A percentile compares a stretch with the other conserved stretches of the same genome.
These are phyloP conservation scores for Machaerirhynchus nigripectus DNA, from an alignment of 2,113 vertebrate species.

Conservation along the genomic window DNA sequence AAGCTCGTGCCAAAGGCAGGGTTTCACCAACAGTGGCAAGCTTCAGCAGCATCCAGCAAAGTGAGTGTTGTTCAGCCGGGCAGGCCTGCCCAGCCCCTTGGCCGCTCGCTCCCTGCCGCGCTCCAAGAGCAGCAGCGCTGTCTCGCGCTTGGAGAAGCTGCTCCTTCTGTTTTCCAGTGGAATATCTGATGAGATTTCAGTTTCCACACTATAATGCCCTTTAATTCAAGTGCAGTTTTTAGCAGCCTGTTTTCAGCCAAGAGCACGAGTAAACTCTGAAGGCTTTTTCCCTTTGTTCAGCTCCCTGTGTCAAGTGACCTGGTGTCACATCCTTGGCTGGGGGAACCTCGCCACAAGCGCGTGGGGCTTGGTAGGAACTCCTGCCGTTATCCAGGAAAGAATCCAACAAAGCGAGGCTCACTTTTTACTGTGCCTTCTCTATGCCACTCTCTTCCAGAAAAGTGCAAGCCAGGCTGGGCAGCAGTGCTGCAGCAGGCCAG, in stretches of 20 bases:
- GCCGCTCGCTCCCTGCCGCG: neutral
- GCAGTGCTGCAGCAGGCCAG: neutral
- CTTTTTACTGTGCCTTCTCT: neutral
- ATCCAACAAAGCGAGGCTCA: neutral
- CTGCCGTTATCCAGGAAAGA: neutral
- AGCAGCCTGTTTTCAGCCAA: constrained; percentile 37
- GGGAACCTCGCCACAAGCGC: neutral
- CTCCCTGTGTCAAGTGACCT: neutral
- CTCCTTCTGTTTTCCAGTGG: constrained; percentile 6
- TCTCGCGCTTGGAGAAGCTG: neutral
- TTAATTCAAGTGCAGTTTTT: neutral
- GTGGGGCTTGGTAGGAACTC: neutral
- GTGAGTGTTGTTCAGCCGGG: neutral
- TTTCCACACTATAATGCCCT: neutral
- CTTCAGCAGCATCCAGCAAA: neutral
- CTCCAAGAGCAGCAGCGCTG: neutral
- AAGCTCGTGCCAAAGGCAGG: neutral
- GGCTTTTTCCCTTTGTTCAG: neutral
- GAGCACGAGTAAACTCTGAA: neutral
- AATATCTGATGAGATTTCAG: neutral
- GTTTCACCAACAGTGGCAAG: neutral
- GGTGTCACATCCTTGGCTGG: neutral
- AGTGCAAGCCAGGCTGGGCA: neutral
- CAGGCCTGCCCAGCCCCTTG: neutral
- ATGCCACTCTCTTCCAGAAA: neutral